Evolutionary conservation across 1,140 invertebrate genomes (phyloP).

Genomic region (Camponotus pennsylvanicus): DNA sequence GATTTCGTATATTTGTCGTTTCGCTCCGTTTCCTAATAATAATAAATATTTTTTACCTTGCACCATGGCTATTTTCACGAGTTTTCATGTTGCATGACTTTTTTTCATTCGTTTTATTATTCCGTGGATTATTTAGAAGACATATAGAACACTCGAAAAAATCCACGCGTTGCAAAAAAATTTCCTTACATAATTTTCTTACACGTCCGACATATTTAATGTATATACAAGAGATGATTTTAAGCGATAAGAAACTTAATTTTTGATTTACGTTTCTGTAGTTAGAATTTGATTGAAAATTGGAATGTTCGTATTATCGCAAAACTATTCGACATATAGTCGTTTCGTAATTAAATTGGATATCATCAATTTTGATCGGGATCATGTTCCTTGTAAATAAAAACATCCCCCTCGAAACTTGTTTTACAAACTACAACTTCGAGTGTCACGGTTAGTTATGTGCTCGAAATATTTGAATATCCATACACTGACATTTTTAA

Average conservation of each 20-base stretch:
- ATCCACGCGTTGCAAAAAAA: background rate
- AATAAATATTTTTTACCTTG: slow-evolving; percentile 12
- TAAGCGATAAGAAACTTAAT: background rate
- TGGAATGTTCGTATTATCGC: slow-evolving; percentile 38
- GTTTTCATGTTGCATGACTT: slow-evolving; percentile 40
- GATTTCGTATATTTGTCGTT: slow-evolving; percentile 22
- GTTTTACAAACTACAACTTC: slow-evolving; percentile 59
- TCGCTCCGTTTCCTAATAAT: background rate
- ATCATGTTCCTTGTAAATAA: slow-evolving; percentile 67
- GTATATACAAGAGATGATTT: background rate
- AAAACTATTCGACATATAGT: slow-evolving; percentile 32
- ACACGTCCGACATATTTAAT: background rate
- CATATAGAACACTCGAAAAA: background rate
- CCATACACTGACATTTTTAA: slow-evolving; percentile 57
- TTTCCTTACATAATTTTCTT: background rate
- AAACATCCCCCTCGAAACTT: slow-evolving; percentile 56
- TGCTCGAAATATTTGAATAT: slow-evolving; percentile 69
- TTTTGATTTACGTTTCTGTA: background rate
- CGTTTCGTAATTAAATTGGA: slow-evolving; percentile 27
- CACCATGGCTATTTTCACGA: slow-evolving; percentile 40
- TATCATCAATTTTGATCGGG: slow-evolving; percentile 52
- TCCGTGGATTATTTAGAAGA: background rate
- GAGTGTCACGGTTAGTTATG: slow-evolving; percentile 65
- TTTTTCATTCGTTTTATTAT: background rate
- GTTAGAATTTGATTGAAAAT: slow-evolving; percentile 30